These are phyloP conservation scores for Neostethus bicornis DNA, from an alignment of 2,797 vertebrate species.

Conservation along the genomic window DNA sequence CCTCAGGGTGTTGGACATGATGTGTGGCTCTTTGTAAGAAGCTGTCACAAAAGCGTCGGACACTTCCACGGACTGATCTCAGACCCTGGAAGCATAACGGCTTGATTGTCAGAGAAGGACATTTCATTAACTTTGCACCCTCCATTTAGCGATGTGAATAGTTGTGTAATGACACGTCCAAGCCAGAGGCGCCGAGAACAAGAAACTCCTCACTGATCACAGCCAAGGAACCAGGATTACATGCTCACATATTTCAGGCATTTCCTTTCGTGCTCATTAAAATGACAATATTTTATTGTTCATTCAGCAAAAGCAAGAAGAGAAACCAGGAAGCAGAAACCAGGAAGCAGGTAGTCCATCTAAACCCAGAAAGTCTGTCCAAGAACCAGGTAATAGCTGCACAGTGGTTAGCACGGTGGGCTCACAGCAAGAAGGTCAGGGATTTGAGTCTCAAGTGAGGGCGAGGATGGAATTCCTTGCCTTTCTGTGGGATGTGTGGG, in stretches of 20 bases:
- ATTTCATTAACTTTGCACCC: slow-evolving; percentile 65
- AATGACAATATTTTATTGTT: slow-evolving; percentile 62
- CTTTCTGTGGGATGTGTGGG: no score
- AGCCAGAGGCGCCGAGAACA: slow-evolving; percentile 46
- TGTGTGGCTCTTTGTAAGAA: slow-evolving; percentile 74
- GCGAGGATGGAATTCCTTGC: no score
- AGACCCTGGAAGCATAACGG: slow-evolving; percentile 58
- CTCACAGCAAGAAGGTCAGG: no score
- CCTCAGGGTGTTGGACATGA: slow-evolving; percentile 59
- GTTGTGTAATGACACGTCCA: slow-evolving; percentile 45
- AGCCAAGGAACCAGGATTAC: slow-evolving; percentile 52
- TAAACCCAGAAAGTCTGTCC: no score
- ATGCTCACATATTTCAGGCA: slow-evolving; percentile 47
- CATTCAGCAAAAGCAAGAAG: slow-evolving; percentile 41
- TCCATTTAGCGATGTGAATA: slow-evolving; percentile 60
- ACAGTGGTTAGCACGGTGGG: no score
- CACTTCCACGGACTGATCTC: slow-evolving; percentile 47
- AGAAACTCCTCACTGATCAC: slow-evolving; percentile 49
- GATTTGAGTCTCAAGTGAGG: no score
- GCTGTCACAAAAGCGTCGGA: slow-evolving; percentile 67
- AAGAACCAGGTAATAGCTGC: no score
- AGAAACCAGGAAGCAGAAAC: slow-evolving; percentile 5
- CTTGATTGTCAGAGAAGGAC: slow-evolving; percentile 68
- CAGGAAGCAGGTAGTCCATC: not conserved
- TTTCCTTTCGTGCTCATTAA: slow-evolving; percentile 51